Percentiles rank a stretch among this genome's conserved stretches.
These are phyloP conservation scores for Ganaspis sp. DNA, from an alignment of 1,140 invertebrate species.

Conservation along the genomic window DNA sequence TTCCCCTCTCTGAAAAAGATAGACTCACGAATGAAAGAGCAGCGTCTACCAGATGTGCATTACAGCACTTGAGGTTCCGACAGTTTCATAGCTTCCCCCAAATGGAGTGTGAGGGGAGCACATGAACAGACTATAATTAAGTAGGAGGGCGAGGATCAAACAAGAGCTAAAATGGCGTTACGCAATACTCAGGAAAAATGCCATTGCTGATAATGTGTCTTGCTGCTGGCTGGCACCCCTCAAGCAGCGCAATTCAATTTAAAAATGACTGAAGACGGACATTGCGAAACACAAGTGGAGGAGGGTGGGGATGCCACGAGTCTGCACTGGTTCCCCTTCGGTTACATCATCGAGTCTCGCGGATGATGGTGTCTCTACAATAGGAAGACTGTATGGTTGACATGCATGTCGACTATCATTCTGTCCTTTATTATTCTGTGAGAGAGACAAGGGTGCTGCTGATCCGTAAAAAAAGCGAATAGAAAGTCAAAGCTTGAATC, in stretches of 20 bases:
- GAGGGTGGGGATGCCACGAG: background rate
- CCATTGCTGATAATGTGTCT: background rate
- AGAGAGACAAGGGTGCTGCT: background rate
- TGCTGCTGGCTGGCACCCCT: background rate
- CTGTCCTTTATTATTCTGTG: too few species aligned
- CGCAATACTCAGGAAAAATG: background rate
- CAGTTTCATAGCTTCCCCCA: conserved; percentile 20
- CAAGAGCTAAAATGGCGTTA: conserved; percentile 15
- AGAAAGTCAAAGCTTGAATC: conserved; percentile 25
- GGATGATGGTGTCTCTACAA: too few species aligned
- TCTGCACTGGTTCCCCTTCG: conserved; percentile 7
- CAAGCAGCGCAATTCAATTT: background rate
- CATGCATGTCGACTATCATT: too few species aligned
- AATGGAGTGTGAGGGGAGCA: background rate
- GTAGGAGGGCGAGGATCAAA: conserved; percentile 20
- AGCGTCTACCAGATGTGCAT: background rate
- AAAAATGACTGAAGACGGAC: conserved; percentile 25
- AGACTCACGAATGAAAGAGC: conserved; percentile 11
- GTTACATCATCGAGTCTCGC: background rate
- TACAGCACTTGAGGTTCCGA: background rate
- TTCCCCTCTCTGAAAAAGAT: background rate
- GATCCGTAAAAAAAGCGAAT: conserved; percentile 14
- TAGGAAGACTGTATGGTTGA: too few species aligned
- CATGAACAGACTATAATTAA: background rate
- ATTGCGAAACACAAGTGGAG: background rate